A percentile compares a stretch with the other conserved stretches of the same genome.
These are phyloP conservation scores for Rhinophrynus dorsalis DNA, from an alignment of 2,797 vertebrate species.

Conservation along the genomic window DNA sequence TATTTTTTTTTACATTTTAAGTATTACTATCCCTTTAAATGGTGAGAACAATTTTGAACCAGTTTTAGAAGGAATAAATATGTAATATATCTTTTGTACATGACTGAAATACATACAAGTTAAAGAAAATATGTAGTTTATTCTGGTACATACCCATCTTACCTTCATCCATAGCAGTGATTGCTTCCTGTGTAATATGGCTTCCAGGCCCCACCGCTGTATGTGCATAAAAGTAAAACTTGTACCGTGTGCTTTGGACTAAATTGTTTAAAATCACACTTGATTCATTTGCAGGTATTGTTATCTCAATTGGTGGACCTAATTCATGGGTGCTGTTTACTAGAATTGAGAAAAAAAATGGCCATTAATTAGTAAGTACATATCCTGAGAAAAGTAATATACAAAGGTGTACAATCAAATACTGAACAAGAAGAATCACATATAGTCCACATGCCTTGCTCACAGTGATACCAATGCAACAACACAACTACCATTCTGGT, in stretches of 20 bases:
- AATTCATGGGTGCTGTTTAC: constrained; percentile 94
- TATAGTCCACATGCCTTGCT: too few relatives aligned
- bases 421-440: too few relatives aligned
- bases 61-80: too few relatives aligned
- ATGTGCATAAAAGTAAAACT: constrained; percentile 92
- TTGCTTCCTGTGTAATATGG: constrained; percentile 83
- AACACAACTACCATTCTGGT: too few relatives aligned
- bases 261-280: constrained; percentile 86
- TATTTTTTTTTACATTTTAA: too few relatives aligned
- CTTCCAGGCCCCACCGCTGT: constrained; percentile 84
- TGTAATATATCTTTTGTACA: not conserved
- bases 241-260: constrained; percentile 94
- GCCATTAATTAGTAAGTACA: constrained; percentile 9
- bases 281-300: constrained; percentile 88
- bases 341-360: constrained; percentile 62
- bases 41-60: too few relatives aligned
- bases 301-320: constrained; percentile 83
- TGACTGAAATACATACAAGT: not conserved
- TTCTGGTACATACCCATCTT: constrained; percentile 73
- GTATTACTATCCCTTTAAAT: too few relatives aligned
- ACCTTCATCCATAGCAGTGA: constrained; percentile 92
- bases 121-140: not conserved
- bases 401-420: too few relatives aligned
- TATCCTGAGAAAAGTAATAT: too few relatives aligned
- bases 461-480: too few relatives aligned